phyloP scores from a whole-genome alignment of 2,888 invertebrate genomes.

The Mesorhabditis sp. region DNA sequence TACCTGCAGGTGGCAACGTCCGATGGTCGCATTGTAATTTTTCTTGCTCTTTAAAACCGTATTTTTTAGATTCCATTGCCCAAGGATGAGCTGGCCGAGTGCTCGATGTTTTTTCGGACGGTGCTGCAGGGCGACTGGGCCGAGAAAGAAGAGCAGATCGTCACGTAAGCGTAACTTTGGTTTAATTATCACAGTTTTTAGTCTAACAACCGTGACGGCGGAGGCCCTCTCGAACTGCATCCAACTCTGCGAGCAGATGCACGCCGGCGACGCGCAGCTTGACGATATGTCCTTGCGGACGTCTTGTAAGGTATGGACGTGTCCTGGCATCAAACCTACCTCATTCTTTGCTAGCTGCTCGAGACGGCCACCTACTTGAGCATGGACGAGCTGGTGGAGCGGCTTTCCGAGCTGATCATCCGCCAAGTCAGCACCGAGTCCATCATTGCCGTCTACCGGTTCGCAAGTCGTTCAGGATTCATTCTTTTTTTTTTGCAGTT shows the following conservation, averaged over 20 bases:
- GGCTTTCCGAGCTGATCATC: background rate
- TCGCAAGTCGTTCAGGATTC: background rate
- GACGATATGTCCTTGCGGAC: background rate
- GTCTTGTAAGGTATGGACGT: background rate
- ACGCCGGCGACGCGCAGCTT: background rate
- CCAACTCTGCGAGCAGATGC: background rate
- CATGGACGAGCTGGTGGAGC: constrained; percentile 1
- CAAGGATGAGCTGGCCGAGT: background rate
- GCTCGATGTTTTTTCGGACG: constrained; percentile 6
- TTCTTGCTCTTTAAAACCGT: background rate
- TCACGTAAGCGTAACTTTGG: background rate
- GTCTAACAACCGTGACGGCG: background rate
- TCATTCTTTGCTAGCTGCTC: background rate
- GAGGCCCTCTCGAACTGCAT: background rate
- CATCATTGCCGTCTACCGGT: constrained; percentile 2
- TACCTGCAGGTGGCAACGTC: too few species aligned
- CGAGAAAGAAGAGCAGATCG: background rate
- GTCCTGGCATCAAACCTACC: background rate
- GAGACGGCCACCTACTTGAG: background rate
- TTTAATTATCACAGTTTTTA: background rate
- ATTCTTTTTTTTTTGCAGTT: background rate
- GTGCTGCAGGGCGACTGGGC: background rate
- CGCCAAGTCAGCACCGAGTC: background rate
- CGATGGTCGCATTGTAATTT: too few species aligned
- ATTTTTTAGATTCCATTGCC: background rate